Evolutionary conservation across 2,888 invertebrate genomes (phyloP), one percentile per base, ranked within the genome.

Genomic region (Parelbella ahira): DNA sequence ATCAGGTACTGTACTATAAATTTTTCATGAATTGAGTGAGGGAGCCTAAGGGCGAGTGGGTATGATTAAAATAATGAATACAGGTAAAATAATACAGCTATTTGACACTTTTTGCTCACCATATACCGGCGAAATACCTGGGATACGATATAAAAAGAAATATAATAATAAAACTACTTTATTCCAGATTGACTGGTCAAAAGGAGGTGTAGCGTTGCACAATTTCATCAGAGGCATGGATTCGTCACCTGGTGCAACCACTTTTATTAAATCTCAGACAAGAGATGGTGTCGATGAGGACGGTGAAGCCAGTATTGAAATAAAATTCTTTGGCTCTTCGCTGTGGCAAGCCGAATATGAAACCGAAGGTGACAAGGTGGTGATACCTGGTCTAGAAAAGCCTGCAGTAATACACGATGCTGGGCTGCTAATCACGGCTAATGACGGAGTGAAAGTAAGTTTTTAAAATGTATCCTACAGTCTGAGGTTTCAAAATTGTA

Each of bases 211-310:
- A 19, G 89, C 91, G n/a, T 83, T 98, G 2, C 98, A 97, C 84
- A 95, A 98, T 74, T 98, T 97, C 68, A 94, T 99, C 52, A 89
- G 98, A 9, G 98, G 96, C 0, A 88, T 97, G 61, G 98, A 98
- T 71, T 97, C 97, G 1, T 95, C 97, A 0, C 98, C 98, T 0
- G 98, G 98, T 0, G 98, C 98, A 0, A 93, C 95, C 77, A 90
- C 93, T 0, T 74, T 76, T 49, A 76, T 87, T 34, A 66, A 69
- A 45, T 63, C 73, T 21, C 80, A 82, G 47, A 74, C 68, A 9
- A 77, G 66, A 32, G 88, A 88, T 0, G 65, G 82, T 3, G 60
- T 78, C 1, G 64, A 65, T 0, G 75, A 83, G 11, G 71, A 68
- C 11, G 62, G 58, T 10, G 72, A 69, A 1, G 50, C 63, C 1